Evolutionary conservation across 53 echinoderm and acorn worm genomes (phyloP), one percentile per base, ranked within the genome.

Genomic region (Luidia sarsii): DNA sequence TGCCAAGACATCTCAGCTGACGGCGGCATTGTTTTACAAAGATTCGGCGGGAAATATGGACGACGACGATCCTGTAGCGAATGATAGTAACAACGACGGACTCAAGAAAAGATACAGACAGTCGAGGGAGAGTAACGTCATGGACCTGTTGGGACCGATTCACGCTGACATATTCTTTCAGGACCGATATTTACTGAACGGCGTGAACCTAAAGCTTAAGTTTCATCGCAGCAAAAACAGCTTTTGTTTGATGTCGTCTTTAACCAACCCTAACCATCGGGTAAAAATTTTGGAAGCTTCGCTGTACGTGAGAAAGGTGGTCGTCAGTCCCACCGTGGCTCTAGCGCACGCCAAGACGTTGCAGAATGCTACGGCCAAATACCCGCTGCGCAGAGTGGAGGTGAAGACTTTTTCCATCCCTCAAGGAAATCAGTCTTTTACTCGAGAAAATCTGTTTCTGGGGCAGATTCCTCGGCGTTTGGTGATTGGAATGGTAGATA

Each of bases 1-100:
- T 0, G 85, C 92, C 8, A 92, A 92, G 37, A 75, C 85, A 85
- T 89, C 92, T 35, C 89, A 92, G 24, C 71, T 89, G 20, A 89
- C 86, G 1, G 67, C 68, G 24, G 64, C 82, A 11, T 50, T 92
- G 28, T 92, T 89, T 65, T 89, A 82, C 41, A 92, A 92, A 86
- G 85, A 89, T 57, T 75, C 83, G 2, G 83, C 92, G 2, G 83
- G 86, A 4, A 50, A 57, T 59, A 89, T 92, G 89, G 86, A 92
- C 68, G 68, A 46, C 4, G 48, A 43, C 19, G 75, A 86, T 34
- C 92, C 92, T 25, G 19, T 56, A 8, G 54, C 64, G 23, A 33
- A 56, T 1, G 43, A 63, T 2, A 60, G 64, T 56, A 24, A 56
- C 56, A 89, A 92, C 34, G 15, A 74, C 30, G 84, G 88, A 19